These are phyloP conservation scores for Sclerodermus sp. DNA, from an alignment of 2,888 invertebrate species.

Conservation along the genomic window DNA sequence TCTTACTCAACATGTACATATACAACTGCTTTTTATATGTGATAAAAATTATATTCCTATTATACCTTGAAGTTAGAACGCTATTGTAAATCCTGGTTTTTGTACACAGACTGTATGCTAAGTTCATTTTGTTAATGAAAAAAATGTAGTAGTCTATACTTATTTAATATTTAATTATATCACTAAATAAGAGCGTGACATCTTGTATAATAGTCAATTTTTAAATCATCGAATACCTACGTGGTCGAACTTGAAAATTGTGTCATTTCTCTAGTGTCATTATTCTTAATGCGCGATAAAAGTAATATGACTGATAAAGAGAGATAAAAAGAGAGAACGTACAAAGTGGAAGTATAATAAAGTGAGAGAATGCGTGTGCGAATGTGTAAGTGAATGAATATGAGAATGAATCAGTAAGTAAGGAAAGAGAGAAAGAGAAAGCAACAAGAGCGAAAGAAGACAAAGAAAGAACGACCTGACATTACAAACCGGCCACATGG, in stretches of 20 bases:
- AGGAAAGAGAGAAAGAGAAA: no score
- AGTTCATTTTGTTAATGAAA: conserved; percentile 43
- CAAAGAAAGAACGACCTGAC: no score
- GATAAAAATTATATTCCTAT: conserved; percentile 50
- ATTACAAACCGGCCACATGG: conserved; percentile 15
- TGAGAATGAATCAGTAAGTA: no score
- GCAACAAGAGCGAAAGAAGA: no score
- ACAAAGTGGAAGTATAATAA: no score
- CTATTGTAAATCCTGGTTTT: conserved; percentile 55
- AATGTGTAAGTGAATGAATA: no score
- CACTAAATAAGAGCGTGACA: conserved; percentile 29
- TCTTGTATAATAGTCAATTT: conserved; percentile 30
- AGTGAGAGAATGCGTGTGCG: no score
- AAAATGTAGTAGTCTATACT: conserved; percentile 47
- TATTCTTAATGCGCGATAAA: conserved; percentile 15
- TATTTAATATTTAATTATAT: conserved; percentile 54
- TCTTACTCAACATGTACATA: conserved; percentile 54
- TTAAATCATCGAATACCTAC: conserved; percentile 9
- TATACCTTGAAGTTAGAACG: conserved; percentile 48
- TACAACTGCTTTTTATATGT: conserved; percentile 56
- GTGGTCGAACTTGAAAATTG: conserved; percentile 18
- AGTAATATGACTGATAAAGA: conserved; percentile 9
- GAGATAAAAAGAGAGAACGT: no score
- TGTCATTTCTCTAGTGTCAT: conserved; percentile 17
- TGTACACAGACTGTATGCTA: conserved; percentile 54